Percentiles rank a stretch among this genome's conserved stretches.
Conservation (phyloP, 1,140 invertebrate genomes). For the Drosophila nebulosa region DNA sequence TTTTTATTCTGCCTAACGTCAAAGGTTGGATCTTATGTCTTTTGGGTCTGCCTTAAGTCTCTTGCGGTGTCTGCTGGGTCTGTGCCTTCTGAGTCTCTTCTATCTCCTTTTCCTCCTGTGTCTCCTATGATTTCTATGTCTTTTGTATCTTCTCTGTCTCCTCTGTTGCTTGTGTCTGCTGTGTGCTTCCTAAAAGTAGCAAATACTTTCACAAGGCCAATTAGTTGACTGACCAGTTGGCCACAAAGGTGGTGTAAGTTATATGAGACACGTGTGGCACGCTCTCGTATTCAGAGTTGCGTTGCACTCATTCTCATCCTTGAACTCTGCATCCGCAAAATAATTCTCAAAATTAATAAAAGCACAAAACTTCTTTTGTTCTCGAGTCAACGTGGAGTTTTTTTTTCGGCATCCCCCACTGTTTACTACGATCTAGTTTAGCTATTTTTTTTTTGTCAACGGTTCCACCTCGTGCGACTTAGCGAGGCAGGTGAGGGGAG, state of each 20-base stretch:
- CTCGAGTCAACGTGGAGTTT: neutral
- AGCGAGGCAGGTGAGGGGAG: neutral
- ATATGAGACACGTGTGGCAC: neutral
- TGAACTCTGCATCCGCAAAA: slow-evolving; percentile 12
- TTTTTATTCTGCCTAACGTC: too few relatives aligned
- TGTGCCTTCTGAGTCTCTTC: too few relatives aligned
- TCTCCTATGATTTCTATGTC: too few relatives aligned
- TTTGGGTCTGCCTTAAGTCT: too few relatives aligned
- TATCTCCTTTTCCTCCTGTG: too few relatives aligned
- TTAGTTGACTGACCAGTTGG: slow-evolving; percentile 70
- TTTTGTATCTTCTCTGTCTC: too few relatives aligned
- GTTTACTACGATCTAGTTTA: slow-evolving; percentile 15
- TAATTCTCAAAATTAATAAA: slow-evolving; percentile 73
- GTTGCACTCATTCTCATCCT: neutral
- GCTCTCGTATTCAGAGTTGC: neutral
- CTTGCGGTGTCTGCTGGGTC: too few relatives aligned
- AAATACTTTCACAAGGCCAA: slow-evolving; percentile 78
- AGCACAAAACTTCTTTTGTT: slow-evolving; percentile 60
- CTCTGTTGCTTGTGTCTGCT: slow-evolving; percentile 25
- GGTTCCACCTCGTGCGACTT: slow-evolving; percentile 31
- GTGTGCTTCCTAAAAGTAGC: slow-evolving; percentile 76
- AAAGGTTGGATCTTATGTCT: too few relatives aligned
- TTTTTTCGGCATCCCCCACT: too few relatives aligned
- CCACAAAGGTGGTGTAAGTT: slow-evolving; percentile 37
- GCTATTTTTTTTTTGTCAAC: slow-evolving; percentile 64